Base-by-base conservation (phyloP, 2,113 vertebrate species). In the Lota lota region DNA sequence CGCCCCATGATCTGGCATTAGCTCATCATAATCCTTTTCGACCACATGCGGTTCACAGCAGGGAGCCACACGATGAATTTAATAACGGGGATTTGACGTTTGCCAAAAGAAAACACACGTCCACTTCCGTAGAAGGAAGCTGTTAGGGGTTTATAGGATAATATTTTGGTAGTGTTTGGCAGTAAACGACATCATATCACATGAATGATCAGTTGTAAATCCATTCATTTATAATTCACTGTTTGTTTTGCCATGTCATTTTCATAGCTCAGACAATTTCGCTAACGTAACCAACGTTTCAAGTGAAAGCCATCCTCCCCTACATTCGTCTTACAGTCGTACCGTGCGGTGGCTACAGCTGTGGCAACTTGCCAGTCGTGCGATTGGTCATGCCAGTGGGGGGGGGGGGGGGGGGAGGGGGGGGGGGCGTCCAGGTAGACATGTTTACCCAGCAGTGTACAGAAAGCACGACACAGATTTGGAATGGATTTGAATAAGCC, bases 31-130 rank as follows among this genome's bases (percentile, higher is more conserved):
- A 66, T 83, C 76, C 70, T 80, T 75, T 72, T 60, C 60, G 66
- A 79, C 74, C 67, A 51, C 56, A 21, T 63, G 67, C 78, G 60
- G 68, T 62, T 51, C 80, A 63, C 74, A 78, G 79, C 77, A 76
- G 75, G 67, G 70, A 73, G 75, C 65, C 73, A 72, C 73, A 69
- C 69, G 70, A 86, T 79, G 5, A 78, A 82, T 79, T 70, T 75
- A 75, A 72, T 85, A 76, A 77, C 19, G 76, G 61, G 74, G 53
- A 78, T 79, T 80, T 72, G 69, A 70, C 69, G 64, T 70, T 60
- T 78, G 21, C 47, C 40, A 63, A 81, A 76, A 77, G 28, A 33
- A 33, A 33, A 33, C 28, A 33, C 28, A 40, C 64, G 60, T 74
- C 66, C 53, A 64, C 24, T 69, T 66, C 69, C 58, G 64, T 51